Evolutionary conservation across 2,888 invertebrate species (phyloP).

Genomic region (Noctua janthe): DNA sequence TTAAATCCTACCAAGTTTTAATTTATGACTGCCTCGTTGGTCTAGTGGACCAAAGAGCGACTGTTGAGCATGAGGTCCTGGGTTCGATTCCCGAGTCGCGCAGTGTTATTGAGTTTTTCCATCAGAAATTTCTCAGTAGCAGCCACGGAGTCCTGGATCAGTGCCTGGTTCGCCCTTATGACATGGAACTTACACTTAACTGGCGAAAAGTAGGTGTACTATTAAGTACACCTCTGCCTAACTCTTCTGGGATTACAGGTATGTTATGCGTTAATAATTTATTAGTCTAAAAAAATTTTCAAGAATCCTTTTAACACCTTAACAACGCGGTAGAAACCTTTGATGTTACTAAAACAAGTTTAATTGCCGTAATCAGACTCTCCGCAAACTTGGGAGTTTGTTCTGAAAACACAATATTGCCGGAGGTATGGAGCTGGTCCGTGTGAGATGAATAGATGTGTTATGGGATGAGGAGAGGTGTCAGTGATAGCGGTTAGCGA

Average conservation of each 20-base stretch:
- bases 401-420: conserved; percentile 43
- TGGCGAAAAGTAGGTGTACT: no score
- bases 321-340: conserved; percentile 5
- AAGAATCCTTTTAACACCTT: neutral
- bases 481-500: conserved; percentile 3
- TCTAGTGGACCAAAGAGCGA: no score
- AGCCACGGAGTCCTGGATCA: no score
- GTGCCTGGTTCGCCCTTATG: no score
- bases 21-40: no score
- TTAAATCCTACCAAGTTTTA: neutral
- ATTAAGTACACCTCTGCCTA: no score
- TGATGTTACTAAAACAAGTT: conserved; percentile 33
- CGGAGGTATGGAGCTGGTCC: conserved; percentile 11
- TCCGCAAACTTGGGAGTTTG: conserved; percentile 26
- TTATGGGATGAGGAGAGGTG: conserved; percentile 12
- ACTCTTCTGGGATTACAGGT: no score
- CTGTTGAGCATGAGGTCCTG: no score
- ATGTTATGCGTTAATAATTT: neutral
- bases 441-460: conserved; percentile 22
- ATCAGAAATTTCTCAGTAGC: no score
- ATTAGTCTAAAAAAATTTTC: neutral
- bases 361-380: conserved; percentile 41
- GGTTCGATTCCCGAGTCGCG: no score
- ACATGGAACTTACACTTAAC: no score
- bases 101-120: no score